phyloP scores from a whole-genome alignment of 2,113 vertebrate species.

The Rafetus swinhoei region DNA sequence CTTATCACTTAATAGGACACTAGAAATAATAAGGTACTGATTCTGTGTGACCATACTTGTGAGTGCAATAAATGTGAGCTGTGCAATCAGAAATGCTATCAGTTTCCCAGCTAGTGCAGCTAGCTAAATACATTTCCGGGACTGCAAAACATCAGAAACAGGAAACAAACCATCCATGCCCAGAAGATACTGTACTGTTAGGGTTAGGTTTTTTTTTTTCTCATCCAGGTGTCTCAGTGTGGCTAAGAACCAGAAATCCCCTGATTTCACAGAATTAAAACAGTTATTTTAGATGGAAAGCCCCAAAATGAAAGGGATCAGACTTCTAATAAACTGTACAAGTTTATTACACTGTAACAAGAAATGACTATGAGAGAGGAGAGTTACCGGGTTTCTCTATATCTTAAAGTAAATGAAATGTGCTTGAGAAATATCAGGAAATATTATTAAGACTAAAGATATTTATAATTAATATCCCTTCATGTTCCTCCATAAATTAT shows the following conservation, averaged over 20 bases:
- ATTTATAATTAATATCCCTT: not conserved
- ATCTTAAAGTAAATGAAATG: not conserved
- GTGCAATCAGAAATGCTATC: slow-evolving; percentile 27
- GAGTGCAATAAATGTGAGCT: not conserved
- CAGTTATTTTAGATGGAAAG: slow-evolving; percentile 58
- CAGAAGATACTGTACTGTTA: slow-evolving; percentile 43
- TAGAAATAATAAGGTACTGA: not conserved
- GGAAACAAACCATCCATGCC: slow-evolving; percentile 65
- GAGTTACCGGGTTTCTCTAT: not conserved
- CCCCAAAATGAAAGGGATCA: slow-evolving; percentile 26
- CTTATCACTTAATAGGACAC: not conserved
- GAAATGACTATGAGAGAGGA: not conserved
- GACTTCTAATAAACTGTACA: slow-evolving; percentile 47
- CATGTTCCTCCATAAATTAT: not conserved
- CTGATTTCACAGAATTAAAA: slow-evolving; percentile 73
- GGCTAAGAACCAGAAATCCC: slow-evolving; percentile 62
- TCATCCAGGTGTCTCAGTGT: slow-evolving; percentile 35
- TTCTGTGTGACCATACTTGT: not conserved
- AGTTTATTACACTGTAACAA: not conserved
- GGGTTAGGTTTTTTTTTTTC: not conserved
- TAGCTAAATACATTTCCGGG: slow-evolving; percentile 71
- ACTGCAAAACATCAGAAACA: slow-evolving; percentile 63
- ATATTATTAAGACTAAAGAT: not conserved
- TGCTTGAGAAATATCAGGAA: not conserved
- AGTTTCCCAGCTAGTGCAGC: slow-evolving; percentile 45